Conservation (phyloP, 2,888 invertebrate species). For the Phoenoteleia sp. region DNA sequence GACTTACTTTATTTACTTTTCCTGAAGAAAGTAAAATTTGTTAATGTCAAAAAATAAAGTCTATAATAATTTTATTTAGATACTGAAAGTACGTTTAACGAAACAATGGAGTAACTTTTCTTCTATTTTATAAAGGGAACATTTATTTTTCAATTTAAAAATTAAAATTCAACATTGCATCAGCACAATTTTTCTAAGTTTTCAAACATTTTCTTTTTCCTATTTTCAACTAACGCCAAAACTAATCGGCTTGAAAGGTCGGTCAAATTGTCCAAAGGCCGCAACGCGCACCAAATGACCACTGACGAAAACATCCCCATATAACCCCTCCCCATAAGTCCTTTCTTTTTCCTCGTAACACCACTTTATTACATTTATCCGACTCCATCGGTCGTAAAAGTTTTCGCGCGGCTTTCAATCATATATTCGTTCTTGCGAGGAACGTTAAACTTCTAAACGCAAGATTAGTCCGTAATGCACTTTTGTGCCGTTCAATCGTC, state of each 20-base stretch:
- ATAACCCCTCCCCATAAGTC: slow-evolving; percentile 4
- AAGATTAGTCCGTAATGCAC: slow-evolving; percentile 66
- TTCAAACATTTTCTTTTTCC: no score
- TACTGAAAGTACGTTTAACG: no score
- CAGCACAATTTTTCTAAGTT: no score
- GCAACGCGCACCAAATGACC: slow-evolving; percentile 56
- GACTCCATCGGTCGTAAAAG: slow-evolving; percentile 67
- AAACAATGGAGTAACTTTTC: no score
- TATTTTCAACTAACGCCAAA: not conserved
- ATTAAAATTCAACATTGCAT: no score
- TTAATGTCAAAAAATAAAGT: no score
- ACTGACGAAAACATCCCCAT: slow-evolving; percentile 61
- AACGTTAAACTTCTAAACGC: slow-evolving; percentile 66
- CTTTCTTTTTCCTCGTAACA: slow-evolving; percentile 13
- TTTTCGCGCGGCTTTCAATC: slow-evolving; percentile 66
- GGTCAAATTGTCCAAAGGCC: slow-evolving; percentile 29
- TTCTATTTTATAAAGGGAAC: no score
- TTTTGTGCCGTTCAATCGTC: slow-evolving; percentile 68
- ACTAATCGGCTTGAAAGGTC: slow-evolving; percentile 60
- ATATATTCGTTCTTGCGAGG: slow-evolving; percentile 66
- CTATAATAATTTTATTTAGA: no score
- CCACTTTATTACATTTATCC: slow-evolving; percentile 70
- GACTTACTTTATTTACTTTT: no score
- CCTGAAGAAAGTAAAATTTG: no score
- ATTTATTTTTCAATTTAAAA: no score